A percentile compares a stretch with the other conserved stretches of the same genome.
Evolutionary conservation across 2,888 invertebrate genomes (phyloP).

Genomic region (Brassicogethes aeneus): DNA sequence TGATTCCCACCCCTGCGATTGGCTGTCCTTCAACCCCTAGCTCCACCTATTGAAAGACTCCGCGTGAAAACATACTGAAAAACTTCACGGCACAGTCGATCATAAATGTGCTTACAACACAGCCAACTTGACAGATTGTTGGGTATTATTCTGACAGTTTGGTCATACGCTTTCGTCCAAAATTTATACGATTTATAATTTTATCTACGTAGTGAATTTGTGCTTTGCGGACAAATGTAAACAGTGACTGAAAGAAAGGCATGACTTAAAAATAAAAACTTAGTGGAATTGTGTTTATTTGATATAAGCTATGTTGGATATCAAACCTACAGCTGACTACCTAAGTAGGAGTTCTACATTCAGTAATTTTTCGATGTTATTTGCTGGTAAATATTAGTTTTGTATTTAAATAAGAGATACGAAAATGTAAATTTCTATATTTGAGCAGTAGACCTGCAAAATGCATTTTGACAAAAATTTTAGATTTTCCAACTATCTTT

Average conservation of each 20-base stretch:
- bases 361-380: constrained; percentile 92
- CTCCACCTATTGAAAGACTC: constrained; percentile 29
- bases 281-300: not conserved
- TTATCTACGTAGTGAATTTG: not conserved
- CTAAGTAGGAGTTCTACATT: constrained; percentile 85
- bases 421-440: no score
- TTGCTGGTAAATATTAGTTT: constrained; percentile 61
- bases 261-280: no score
- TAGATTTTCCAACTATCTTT: no score
- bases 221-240: not conserved
- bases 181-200: not conserved
- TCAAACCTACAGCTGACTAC: constrained; percentile 86
- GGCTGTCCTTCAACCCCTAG: constrained; percentile 30
- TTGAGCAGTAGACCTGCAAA: no score
- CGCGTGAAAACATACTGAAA: constrained; percentile 30
- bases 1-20: constrained; percentile 27
- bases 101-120: constrained; percentile 30
- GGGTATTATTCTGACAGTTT: constrained; percentile 15
- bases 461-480: no score
- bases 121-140: constrained; percentile 29
- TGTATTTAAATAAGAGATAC: not conserved
- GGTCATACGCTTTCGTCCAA: not conserved
- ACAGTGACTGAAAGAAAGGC: not conserved
- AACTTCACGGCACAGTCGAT: constrained; percentile 35
- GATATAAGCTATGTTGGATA: constrained; percentile 68